Conservation (phyloP, 2,888 invertebrate genomes). For the Eupithecia vulgata region DNA sequence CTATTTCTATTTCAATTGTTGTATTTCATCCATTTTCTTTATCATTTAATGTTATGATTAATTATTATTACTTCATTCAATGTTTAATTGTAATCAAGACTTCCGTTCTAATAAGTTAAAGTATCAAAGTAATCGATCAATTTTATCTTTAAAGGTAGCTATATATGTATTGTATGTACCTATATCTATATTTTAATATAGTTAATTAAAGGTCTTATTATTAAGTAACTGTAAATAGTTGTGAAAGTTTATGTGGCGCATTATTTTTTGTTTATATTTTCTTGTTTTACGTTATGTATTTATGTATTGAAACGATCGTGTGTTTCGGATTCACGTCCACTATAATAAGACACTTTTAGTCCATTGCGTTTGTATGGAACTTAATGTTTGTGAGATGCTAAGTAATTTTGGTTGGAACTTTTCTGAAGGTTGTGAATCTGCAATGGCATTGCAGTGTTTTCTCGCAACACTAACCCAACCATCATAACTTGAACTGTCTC, state of each 20-base stretch:
- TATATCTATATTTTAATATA: conserved; percentile 82
- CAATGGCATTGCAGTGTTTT: conserved; percentile 39
- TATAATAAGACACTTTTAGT: conserved; percentile 49
- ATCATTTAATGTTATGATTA: conserved; percentile 57
- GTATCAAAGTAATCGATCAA: conserved; percentile 66
- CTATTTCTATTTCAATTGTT: conserved; percentile 12
- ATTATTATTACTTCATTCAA: conserved; percentile 46
- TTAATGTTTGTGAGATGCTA: conserved; percentile 40
- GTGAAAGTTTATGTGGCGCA: conserved; percentile 82
- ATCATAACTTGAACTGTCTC: conserved; percentile 39
- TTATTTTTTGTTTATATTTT: conserved; percentile 67
- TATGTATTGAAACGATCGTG: conserved; percentile 75
- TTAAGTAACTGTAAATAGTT: conserved; percentile 80
- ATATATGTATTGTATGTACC: conserved; percentile 80
- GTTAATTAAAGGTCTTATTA: conserved; percentile 73
- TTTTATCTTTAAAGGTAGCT: conserved; percentile 76
- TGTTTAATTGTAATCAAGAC: conserved; percentile 63
- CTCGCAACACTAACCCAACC: conserved; percentile 42
- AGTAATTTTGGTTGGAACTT: conserved; percentile 40
- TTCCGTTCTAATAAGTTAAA: conserved; percentile 69
- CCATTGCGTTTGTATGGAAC: conserved; percentile 38
- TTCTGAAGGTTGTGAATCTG: conserved; percentile 46
- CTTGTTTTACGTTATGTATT: conserved; percentile 79
- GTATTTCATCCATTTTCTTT: conserved; percentile 44
- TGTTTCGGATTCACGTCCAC: conserved; percentile 58